Evolutionary conservation across 2,888 invertebrate species (phyloP).

Genomic region (Serripes groenlandicus): DNA sequence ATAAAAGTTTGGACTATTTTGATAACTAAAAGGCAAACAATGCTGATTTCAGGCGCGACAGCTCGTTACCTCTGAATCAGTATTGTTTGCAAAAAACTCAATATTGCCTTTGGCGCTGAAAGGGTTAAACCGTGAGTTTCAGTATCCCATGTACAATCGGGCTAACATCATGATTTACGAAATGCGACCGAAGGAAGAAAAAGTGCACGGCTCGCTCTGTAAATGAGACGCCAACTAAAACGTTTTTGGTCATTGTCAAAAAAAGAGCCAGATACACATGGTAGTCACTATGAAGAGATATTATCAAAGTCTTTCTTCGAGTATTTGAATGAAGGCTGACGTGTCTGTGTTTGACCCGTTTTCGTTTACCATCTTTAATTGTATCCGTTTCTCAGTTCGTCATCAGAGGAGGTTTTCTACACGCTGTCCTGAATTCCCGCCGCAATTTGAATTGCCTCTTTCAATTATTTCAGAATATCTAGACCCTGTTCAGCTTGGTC

Average conservation of each 20-base stretch:
- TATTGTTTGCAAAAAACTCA: too few relatives aligned
- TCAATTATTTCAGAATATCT: not conserved
- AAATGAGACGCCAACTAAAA: not conserved
- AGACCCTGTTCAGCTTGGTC: not conserved
- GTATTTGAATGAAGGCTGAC: not conserved
- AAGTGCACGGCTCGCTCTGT: constrained; percentile 11
- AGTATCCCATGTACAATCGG: constrained; percentile 6
- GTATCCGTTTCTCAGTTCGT: not conserved
- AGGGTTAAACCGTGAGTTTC: too few relatives aligned
- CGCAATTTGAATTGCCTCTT: not conserved
- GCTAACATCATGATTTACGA: not conserved
- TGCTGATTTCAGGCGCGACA: too few relatives aligned
- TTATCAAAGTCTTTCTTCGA: constrained; percentile 30
- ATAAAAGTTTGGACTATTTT: too few relatives aligned
- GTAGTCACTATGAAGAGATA: constrained; percentile 26
- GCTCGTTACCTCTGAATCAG: too few relatives aligned
- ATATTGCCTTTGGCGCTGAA: too few relatives aligned
- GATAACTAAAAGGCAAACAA: too few relatives aligned
- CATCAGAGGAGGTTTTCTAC: not conserved
- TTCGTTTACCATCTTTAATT: not conserved
- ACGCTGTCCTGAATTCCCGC: not conserved
- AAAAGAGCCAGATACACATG: constrained; percentile 10
- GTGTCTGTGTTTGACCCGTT: not conserved
- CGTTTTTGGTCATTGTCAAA: not conserved
- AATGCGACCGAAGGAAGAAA: constrained; percentile 20